Conservation (phyloP, 37 sponge, comb jelly and placozoan species). For the Oopsacas minuta region DNA sequence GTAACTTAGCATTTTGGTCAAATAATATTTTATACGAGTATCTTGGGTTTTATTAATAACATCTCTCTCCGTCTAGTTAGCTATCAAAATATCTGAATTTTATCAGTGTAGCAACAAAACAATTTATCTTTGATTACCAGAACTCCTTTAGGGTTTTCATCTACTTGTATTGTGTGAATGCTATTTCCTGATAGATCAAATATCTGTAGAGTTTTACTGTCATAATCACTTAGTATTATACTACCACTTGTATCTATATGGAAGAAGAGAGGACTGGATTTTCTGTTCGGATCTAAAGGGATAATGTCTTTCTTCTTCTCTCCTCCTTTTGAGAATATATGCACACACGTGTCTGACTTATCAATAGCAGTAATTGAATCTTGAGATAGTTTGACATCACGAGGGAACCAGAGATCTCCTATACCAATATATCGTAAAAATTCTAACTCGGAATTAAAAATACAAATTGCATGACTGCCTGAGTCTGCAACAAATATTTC, state of each 20-base stretch:
- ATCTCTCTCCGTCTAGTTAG: not conserved
- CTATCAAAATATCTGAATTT: not conserved
- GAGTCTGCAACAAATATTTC: not conserved
- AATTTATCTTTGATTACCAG: not conserved
- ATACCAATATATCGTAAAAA: not conserved
- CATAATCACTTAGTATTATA: not conserved
- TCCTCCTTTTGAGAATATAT: not conserved
- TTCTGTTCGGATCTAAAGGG: not conserved
- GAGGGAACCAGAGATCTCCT: not conserved
- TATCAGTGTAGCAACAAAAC: slow-evolving; percentile 1
- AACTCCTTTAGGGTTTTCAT: not conserved
- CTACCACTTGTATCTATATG: not conserved
- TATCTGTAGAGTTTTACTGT: not conserved
- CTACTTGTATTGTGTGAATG: not conserved
- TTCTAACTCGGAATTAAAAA: not conserved
- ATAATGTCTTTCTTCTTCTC: not conserved
- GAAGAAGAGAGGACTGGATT: not conserved
- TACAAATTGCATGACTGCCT: not conserved
- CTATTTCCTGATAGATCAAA: not conserved
- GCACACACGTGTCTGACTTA: not conserved
- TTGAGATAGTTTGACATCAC: not conserved
- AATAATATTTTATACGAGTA: too few relatives aligned
- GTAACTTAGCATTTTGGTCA: too few relatives aligned
- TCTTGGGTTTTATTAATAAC: too few relatives aligned
- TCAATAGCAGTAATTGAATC: not conserved